These are phyloP conservation scores for Gymnarchus niloticus DNA, from an alignment of 2,113 vertebrate species.

Conservation along the genomic window DNA sequence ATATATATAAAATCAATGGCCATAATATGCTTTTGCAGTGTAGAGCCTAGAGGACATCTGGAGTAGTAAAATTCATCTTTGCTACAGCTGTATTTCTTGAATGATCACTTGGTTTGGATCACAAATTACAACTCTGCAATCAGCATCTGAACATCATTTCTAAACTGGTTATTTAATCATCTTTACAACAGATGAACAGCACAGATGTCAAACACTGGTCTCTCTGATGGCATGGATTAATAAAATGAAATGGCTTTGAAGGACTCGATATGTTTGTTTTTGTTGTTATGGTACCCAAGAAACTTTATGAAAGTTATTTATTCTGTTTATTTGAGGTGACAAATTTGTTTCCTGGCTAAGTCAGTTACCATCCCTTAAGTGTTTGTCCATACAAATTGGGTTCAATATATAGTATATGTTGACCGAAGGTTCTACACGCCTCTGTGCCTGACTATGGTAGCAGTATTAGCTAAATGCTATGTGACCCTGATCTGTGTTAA, in stretches of 20 bases:
- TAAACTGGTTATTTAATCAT: background rate
- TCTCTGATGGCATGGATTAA: background rate
- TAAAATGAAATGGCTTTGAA: background rate
- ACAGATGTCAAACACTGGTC: background rate
- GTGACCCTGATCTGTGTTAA: background rate
- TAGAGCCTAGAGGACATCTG: no score
- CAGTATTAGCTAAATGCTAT: background rate
- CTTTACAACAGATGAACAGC: background rate
- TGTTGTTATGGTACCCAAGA: background rate
- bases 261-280: background rate
- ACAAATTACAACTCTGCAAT: background rate
- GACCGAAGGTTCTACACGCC: background rate
- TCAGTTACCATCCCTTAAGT: background rate
- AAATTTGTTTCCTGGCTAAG: background rate
- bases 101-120: no score
- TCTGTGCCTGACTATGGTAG: background rate
- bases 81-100: no score
- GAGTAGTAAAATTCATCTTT: no score
- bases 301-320: background rate
- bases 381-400: background rate
- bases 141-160: background rate
- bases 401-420: background rate
- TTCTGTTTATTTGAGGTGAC: background rate
- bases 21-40: no score
- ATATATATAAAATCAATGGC: no score